These are phyloP conservation scores for Melanargia galathea DNA, from an alignment of 2,888 invertebrate genomes.

Conservation along the genomic window DNA sequence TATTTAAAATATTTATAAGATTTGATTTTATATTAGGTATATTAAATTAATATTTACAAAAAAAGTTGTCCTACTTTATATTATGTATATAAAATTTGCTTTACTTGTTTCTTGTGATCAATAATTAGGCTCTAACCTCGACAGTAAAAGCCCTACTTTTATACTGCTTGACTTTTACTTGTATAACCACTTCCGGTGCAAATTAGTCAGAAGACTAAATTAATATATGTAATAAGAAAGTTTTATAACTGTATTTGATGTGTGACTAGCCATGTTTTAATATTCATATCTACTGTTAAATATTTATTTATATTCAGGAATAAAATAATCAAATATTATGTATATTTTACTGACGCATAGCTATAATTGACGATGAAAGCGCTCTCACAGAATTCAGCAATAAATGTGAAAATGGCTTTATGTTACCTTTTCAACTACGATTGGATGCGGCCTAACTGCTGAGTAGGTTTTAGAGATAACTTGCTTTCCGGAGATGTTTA, in stretches of 20 bases:
- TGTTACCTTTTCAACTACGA: too few relatives aligned
- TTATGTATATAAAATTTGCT: background rate
- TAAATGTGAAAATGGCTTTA: slow-evolving; percentile 4
- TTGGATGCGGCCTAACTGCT: too few relatives aligned
- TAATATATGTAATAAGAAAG: slow-evolving; percentile 21
- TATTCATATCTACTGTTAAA: background rate
- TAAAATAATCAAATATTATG: slow-evolving; percentile 2
- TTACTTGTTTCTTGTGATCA: slow-evolving; percentile 1
- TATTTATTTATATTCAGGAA: background rate
- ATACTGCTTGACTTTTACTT: slow-evolving; percentile 16
- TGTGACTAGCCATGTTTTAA: background rate
- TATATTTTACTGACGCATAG: background rate
- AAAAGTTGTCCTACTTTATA: background rate
- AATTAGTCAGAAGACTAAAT: slow-evolving; percentile 11
- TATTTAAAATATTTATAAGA: too few relatives aligned
- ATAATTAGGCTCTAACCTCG: slow-evolving; percentile 7
- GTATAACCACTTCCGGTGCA: slow-evolving; percentile 3
- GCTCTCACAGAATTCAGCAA: slow-evolving; percentile 1
- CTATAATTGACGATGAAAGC: slow-evolving; percentile 13
- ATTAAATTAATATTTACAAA: background rate
- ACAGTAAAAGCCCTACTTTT: slow-evolving; percentile 2
- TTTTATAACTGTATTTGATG: slow-evolving; percentile 12
- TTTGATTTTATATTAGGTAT: too few relatives aligned
- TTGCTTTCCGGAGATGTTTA: too few relatives aligned
- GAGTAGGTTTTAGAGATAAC: too few relatives aligned